phyloP scores from a whole-genome alignment of 2,888 invertebrate genomes.

The Philereme vetulata region DNA sequence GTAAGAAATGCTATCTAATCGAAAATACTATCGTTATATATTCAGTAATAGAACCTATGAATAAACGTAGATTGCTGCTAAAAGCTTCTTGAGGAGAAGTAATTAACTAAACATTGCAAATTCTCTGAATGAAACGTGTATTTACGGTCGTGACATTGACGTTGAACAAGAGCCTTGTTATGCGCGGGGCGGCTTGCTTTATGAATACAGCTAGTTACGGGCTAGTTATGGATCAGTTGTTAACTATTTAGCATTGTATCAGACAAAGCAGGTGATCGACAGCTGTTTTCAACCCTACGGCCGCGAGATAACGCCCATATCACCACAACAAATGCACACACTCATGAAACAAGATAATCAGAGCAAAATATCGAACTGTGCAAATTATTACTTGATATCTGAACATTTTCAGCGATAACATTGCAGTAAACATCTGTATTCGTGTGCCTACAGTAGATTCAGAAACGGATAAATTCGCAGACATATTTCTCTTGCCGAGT shows the following conservation, averaged over 20 bases:
- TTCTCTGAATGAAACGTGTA: conserved; percentile 20
- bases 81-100: conserved; percentile 5
- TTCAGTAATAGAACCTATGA: background rate
- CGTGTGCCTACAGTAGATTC: conserved; percentile 11
- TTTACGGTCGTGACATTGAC: conserved; percentile 43
- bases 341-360: conserved; percentile 52
- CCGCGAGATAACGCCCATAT: conserved; percentile 56
- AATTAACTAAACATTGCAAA: conserved; percentile 14
- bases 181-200: conserved; percentile 31
- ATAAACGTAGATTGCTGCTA: conserved; percentile 6
- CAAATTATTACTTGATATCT: conserved; percentile 43
- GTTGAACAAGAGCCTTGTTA: conserved; percentile 42
- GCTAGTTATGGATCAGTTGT: conserved; percentile 20
- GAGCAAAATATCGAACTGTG: conserved; percentile 42
- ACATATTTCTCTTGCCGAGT: conserved; percentile 47
- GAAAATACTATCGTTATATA: too few species aligned
- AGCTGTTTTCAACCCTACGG: conserved; percentile 51
- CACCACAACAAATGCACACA: conserved; percentile 45
- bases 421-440: conserved; percentile 28
- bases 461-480: conserved; percentile 23
- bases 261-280: conserved; percentile 47
- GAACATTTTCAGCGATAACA: conserved; percentile 28
- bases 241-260: conserved; percentile 39
- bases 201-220: conserved; percentile 41
- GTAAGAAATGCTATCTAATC: too few species aligned